A percentile compares a stretch with the other conserved stretches of the same genome.
Conservation (phyloP, 1,140 invertebrate genomes). For the Copidosoma floridanum region DNA sequence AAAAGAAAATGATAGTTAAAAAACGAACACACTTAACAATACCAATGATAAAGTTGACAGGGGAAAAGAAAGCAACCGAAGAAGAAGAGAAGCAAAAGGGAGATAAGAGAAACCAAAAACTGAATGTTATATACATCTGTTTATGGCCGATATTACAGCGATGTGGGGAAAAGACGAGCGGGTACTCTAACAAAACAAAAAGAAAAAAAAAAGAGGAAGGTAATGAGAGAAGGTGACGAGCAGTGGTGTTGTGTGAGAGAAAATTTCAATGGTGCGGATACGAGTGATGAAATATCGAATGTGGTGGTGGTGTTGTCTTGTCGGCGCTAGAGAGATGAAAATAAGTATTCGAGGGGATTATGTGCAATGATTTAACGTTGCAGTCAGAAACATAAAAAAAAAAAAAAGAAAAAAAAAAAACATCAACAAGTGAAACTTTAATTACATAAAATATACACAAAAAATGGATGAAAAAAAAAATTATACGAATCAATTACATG, state of each 20-base stretch:
- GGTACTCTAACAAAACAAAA: background rate
- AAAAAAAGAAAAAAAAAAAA: constrained; percentile 53
- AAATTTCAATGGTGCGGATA: no score
- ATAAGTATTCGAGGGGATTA: background rate
- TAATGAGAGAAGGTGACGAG: no score
- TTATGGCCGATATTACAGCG: no score
- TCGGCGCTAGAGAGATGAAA: no score
- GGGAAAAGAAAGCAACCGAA: background rate
- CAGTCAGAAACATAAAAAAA: constrained; percentile 52
- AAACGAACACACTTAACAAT: no score
- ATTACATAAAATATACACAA: constrained; percentile 42
- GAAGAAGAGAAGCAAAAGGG: background rate
- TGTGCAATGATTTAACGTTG: constrained; percentile 29
- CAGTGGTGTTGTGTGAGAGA: no score
- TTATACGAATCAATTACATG: constrained; percentile 47
- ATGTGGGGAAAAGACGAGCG: background rate
- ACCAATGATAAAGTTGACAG: constrained; percentile 17
- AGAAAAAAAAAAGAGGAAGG: background rate
- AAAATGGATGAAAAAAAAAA: constrained; percentile 41
- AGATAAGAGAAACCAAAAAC: background rate
- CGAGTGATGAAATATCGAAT: no score
- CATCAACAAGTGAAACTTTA: constrained; percentile 46
- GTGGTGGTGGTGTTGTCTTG: no score
- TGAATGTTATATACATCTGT: background rate
- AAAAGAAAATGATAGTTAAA: constrained; percentile 33